Base-by-base conservation (phyloP, 2,888 invertebrate species). In the Platycheirus albimanus region DNA sequence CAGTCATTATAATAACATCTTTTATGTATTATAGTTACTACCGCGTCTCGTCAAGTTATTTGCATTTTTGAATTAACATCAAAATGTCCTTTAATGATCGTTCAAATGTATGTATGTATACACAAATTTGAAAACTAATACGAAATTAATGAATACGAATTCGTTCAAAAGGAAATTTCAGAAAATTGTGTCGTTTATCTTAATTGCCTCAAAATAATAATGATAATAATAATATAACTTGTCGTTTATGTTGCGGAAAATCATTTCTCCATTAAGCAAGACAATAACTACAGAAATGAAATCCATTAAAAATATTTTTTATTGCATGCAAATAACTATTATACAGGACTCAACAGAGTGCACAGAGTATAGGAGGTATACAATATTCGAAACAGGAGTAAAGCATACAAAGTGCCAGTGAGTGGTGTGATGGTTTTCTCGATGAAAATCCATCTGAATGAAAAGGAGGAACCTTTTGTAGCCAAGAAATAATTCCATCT, bases 401-500 rank as follows among this genome's bases (percentile, higher is more conserved):
- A n/a, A n/a, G n/a, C n/a, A n/a, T n/a, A n/a, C n/a, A n/a, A n/a
- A n/a, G n/a, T n/a, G n/a, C n/a, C 30, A 56, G 41, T 41, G 28
- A 56, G 56, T n/a, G 19, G 20, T 20, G 11, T 17, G 3, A 3
- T 17, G 1, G 10, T 41, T 28, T 43, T 63, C 63, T 49, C 47
- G 41, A 76, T 67, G 61, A 45, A 51, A 61, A 67, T 52, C 52
- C 11, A 17, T 20, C 43, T 49, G 17, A 45, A 69, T 70, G 33
- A 54, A 54, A 19, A 63, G 30, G 17, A 61, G 43, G 63, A 51
- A 61, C 80, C 76, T 66, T 76, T 81, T 70, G 70, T 49, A 56
- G 76, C 58, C 38, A 66, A 64, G 51, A 66, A 66, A 76, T 76
- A 76, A 70, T 43, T 61, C 43, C 81, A 67, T 67, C 67, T 81